Percentiles rank a stretch among this genome's conserved stretches.
These are phyloP conservation scores for Mya arenaria DNA, from an alignment of 1,140 invertebrate species.

Conservation along the genomic window DNA sequence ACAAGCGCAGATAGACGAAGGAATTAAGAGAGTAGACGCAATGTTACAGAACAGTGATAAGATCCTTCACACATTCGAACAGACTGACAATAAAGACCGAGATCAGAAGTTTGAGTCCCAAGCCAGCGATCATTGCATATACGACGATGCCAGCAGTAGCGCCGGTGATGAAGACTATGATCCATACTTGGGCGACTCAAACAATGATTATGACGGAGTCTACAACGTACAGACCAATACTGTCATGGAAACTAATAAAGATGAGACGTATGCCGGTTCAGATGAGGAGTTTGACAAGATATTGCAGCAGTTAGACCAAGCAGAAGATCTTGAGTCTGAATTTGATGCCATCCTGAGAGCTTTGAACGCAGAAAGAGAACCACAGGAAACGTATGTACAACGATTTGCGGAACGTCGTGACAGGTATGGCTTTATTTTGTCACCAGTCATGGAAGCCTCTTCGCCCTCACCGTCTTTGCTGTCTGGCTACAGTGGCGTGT, in stretches of 20 bases:
- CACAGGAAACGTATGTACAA: slow-evolving; percentile 39
- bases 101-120: too few species aligned
- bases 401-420: slow-evolving; percentile 38
- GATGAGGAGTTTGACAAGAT: not conserved
- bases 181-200: too few species aligned
- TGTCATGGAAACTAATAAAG: not conserved
- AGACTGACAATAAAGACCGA: too few species aligned
- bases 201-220: slow-evolving; percentile 4
- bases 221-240: slow-evolving; percentile 28
- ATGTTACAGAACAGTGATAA: too few species aligned
- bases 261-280: not conserved
- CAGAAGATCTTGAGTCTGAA: slow-evolving; percentile 38
- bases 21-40: not conserved
- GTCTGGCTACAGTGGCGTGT: slow-evolving; percentile 27
- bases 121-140: too few species aligned
- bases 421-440: slow-evolving; percentile 40
- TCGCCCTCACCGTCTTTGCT: slow-evolving; percentile 36
- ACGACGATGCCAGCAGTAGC: not conserved
- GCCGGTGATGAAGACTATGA: not conserved
- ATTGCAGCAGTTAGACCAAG: not conserved
- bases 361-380: not conserved
- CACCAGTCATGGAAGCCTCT: slow-evolving; percentile 22
- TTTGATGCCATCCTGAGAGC: slow-evolving; percentile 37
- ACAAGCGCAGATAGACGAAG: not conserved
- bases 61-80: too few species aligned